Evolutionary conservation across 2,797 vertebrate genomes (phyloP).

Genomic region (Gymnothorax reevesii): DNA sequence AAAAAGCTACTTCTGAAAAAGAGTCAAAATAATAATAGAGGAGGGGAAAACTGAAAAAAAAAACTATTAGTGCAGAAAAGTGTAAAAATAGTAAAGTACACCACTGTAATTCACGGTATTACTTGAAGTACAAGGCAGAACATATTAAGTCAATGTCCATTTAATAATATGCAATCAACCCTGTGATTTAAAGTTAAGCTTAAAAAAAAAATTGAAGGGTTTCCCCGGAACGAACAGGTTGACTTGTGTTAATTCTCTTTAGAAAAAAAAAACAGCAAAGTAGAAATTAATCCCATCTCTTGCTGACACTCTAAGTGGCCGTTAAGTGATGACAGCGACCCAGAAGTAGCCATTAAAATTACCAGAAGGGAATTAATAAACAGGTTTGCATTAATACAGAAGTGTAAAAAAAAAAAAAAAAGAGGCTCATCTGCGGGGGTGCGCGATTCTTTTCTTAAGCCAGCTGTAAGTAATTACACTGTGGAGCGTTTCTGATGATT

Average conservation of each 20-base stretch:
- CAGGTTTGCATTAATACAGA: slow-evolving; percentile 99
- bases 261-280: slow-evolving; percentile 13
- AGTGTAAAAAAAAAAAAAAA: slow-evolving; percentile 83
- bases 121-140: too few species aligned
- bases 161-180: neutral
- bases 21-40: neutral
- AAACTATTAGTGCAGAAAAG: too few species aligned
- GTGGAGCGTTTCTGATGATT: slow-evolving; percentile 97
- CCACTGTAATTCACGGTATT: too few species aligned
- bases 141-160: neutral
- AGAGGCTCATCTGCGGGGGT: slow-evolving; percentile 91
- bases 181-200: neutral
- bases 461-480: slow-evolving; percentile 99
- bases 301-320: slow-evolving; percentile 69
- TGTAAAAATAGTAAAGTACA: too few species aligned
- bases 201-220: neutral
- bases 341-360: slow-evolving; percentile 96
- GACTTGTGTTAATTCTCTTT: neutral
- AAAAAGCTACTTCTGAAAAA: too few species aligned
- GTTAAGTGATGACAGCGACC: slow-evolving; percentile 78
- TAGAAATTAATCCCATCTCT: slow-evolving; percentile 67
- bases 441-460: slow-evolving; percentile 97
- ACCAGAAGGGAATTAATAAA: slow-evolving; percentile 98
- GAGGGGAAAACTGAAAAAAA: neutral
- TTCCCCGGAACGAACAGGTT: neutral